phyloP scores from a whole-genome alignment of 1,140 invertebrate genomes.

The Dendrolimus kikuchii region DNA sequence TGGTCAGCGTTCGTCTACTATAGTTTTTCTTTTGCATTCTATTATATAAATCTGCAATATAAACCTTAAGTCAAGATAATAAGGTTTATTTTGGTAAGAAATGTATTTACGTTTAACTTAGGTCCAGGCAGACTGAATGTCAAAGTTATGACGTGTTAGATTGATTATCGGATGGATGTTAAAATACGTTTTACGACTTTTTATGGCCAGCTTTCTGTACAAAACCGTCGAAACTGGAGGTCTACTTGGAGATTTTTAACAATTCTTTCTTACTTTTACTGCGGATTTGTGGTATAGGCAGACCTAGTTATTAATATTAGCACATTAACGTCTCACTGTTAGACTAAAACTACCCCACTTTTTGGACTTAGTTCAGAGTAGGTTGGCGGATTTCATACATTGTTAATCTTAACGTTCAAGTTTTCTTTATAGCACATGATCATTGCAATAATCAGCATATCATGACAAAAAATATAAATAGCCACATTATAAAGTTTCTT shows the following conservation, averaged over 20 bases:
- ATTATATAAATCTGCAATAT: constrained; percentile 9
- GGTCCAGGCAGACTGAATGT: constrained; percentile 57
- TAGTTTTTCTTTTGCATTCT: constrained; percentile 37
- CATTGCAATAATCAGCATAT: no score
- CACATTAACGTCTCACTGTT: no score
- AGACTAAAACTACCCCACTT: neutral
- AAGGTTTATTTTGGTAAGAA: constrained; percentile 22
- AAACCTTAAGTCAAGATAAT: constrained; percentile 9
- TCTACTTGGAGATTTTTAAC: constrained; percentile 1
- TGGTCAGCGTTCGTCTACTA: constrained; percentile 45
- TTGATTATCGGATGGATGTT: constrained; percentile 73
- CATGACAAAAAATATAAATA: no score
- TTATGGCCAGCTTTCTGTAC: constrained; percentile 55
- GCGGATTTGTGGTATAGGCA: neutral
- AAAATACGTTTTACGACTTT: constrained; percentile 71
- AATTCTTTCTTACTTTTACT: constrained; percentile 1
- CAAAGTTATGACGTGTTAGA: constrained; percentile 74
- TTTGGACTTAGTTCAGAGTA: neutral
- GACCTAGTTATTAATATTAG: neutral
- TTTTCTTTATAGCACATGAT: no score
- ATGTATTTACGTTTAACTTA: constrained; percentile 26
- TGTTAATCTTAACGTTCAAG: no score
- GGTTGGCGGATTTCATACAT: neutral
- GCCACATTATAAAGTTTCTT: no score
- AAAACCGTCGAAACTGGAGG: constrained; percentile 39